Percentiles rank a stretch among this genome's conserved stretches.
Evolutionary conservation across 1,140 invertebrate genomes (phyloP).

Genomic region (Dreissena polymorpha): DNA sequence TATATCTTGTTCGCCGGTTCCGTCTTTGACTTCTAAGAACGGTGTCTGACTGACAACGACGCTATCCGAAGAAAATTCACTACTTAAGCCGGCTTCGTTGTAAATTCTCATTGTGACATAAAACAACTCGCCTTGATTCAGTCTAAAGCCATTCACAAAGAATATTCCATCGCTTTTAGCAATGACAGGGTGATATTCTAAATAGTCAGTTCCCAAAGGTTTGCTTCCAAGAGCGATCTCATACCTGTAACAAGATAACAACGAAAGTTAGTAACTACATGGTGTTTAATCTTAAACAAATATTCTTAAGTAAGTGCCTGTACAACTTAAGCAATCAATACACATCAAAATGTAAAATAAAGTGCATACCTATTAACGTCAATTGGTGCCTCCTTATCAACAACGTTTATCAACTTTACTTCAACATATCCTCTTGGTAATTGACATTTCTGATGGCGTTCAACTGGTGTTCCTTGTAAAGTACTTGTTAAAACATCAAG

Average conservation of each 20-base stretch:
- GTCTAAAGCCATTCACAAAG: conserved; percentile 2
- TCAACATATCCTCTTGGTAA: conserved; percentile 26
- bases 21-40: conserved; percentile 4
- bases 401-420: background rate
- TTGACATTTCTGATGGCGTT: conserved; percentile 36
- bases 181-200: background rate
- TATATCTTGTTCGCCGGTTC: conserved; percentile 13
- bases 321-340: no score
- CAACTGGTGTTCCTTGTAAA: background rate
- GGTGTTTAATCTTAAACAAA: no score
- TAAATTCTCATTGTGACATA: conserved; percentile 24
- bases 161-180: background rate
- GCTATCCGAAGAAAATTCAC: conserved; percentile 18
- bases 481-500: conserved; percentile 21
- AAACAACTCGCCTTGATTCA: conserved; percentile 11
- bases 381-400: conserved; percentile 31
- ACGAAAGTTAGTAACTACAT: no score
- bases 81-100: conserved; percentile 35
- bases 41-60: conserved; percentile 35
- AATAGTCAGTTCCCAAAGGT: background rate
- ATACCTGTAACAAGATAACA: conserved; percentile 10
- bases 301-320: no score
- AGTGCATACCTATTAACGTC: conserved; percentile 14
- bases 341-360: no score
- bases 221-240: conserved; percentile 12